Conservation (phyloP, 2,113 vertebrate genomes). For the Galbula dea region DNA sequence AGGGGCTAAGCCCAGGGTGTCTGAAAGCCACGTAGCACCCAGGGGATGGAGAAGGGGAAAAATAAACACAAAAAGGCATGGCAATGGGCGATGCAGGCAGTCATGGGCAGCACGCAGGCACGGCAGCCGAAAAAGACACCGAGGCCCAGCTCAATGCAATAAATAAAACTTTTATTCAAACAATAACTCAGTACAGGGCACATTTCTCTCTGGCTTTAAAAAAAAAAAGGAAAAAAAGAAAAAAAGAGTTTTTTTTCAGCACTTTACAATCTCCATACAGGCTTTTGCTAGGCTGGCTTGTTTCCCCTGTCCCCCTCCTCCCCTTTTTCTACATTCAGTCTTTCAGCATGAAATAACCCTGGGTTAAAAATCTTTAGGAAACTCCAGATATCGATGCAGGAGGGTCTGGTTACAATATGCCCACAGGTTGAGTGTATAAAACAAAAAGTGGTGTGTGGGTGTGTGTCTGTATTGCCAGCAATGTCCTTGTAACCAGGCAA, state of each 20-base stretch:
- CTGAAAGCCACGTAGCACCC: too few relatives aligned
- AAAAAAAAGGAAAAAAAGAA: background rate
- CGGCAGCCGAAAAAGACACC: constrained; percentile 58
- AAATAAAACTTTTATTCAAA: constrained; percentile 87
- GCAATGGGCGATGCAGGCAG: background rate
- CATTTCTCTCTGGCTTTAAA: constrained; percentile 67
- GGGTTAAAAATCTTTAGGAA: constrained; percentile 70
- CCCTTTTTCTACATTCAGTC: constrained; percentile 50
- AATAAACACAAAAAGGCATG: background rate
- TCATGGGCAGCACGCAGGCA: constrained; percentile 12
- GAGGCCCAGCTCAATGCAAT: constrained; percentile 73
- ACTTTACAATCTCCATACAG: constrained; percentile 69
- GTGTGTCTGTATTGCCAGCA: constrained; percentile 28
- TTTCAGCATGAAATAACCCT: constrained; percentile 50
- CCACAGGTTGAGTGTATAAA: constrained; percentile 42
- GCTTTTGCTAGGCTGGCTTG: constrained; percentile 16
- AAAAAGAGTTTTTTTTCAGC: background rate
- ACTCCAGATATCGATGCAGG: constrained; percentile 38
- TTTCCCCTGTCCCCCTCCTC: too few relatives aligned
- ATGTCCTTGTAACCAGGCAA: constrained; percentile 34
- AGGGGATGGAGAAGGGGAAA: background rate
- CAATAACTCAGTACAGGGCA: constrained; percentile 77
- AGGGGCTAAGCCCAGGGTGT: background rate
- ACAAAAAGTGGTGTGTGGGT: background rate
- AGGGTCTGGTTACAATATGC: constrained; percentile 37